Evolutionary conservation across 2,797 vertebrate species (phyloP), one percentile per base, ranked within the genome.

Genomic region (Acipenser ruthenus): DNA sequence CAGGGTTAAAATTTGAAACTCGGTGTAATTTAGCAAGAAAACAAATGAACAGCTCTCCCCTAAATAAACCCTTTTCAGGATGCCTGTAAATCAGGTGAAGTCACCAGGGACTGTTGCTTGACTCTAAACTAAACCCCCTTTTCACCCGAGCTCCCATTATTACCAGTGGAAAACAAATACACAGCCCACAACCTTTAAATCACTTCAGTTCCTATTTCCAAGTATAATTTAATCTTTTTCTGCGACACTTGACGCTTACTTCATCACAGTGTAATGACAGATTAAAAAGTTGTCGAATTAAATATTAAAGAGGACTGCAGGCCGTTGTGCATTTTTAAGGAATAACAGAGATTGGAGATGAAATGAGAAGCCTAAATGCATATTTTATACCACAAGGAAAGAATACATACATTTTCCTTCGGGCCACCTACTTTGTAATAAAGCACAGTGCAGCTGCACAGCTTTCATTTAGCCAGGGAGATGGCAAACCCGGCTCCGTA

Each of bases 271-370:
- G 88, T 93, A 94, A 96, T 95, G 94, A 96, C 93, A 94, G 94
- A 99, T 98, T 97, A 95, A 98, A 99, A 96, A 97, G 91, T 95
- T 97, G 95, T 98, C 95, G 94, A 93, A 97, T 98, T 95, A 98
- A 97, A 97, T 97, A 98, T 98, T 97, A 92, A 97, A 95, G 88
- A 91, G 88, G 88, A 91, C 94, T 92, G 92, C 87, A 84, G 93
- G 94, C 91, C 87, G 86, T 83, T 84, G 89, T 90, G 90, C 91
- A 92, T 95, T 94, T 94, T 94, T 93, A 95, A 95, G 90, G 89
- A 95, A 95, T 94, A 97, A 96, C 93, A 18, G 15, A 18, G 15
- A 94, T 94, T 94, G 94, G 90, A 94, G 94, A 94, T 93, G 93
- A 96, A 95, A 95, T 93, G 91, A 92, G 92, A 92, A 91, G 90